Evolutionary conservation across 2,888 invertebrate species (phyloP).

Genomic region (Perizoma affinitatum): DNA sequence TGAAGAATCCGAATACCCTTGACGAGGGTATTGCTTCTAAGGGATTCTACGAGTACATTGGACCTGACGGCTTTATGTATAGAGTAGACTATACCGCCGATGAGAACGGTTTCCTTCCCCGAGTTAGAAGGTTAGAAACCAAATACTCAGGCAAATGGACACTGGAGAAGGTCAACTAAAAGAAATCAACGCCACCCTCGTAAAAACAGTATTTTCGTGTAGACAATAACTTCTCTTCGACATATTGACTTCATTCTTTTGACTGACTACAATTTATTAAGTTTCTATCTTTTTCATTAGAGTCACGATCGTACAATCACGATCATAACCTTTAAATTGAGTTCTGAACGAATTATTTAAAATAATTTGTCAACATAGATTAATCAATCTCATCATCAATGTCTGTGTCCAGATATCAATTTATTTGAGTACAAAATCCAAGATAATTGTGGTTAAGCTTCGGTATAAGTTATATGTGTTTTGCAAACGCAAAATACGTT

Average conservation of each 20-base stretch:
- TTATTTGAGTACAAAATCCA: slow-evolving; percentile 58
- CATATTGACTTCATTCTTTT: slow-evolving; percentile 32
- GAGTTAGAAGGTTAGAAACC: slow-evolving; percentile 74
- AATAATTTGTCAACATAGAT: slow-evolving; percentile 37
- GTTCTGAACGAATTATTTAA: slow-evolving; percentile 43
- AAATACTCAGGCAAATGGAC: slow-evolving; percentile 80
- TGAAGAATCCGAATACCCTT: slow-evolving; percentile 76
- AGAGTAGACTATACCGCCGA: slow-evolving; percentile 81
- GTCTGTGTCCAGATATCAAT: slow-evolving; percentile 40
- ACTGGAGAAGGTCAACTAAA: slow-evolving; percentile 71
- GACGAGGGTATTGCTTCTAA: slow-evolving; percentile 80
- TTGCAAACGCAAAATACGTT: no score
- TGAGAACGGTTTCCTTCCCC: slow-evolving; percentile 79
- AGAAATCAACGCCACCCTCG: slow-evolving; percentile 48
- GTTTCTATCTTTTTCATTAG: slow-evolving; percentile 46
- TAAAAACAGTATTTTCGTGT: slow-evolving; percentile 74
- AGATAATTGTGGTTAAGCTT: no score
- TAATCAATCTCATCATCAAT: slow-evolving; percentile 40
- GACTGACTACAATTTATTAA: slow-evolving; percentile 54
- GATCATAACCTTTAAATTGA: slow-evolving; percentile 65
- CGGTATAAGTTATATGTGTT: no score
- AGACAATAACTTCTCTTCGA: slow-evolving; percentile 46
- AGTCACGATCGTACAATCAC: slow-evolving; percentile 61
- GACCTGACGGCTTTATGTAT: slow-evolving; percentile 81
- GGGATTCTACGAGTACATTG: slow-evolving; percentile 82